phyloP scores from a whole-genome alignment of 2,113 vertebrate species.

The Nannospalax galili region DNA sequence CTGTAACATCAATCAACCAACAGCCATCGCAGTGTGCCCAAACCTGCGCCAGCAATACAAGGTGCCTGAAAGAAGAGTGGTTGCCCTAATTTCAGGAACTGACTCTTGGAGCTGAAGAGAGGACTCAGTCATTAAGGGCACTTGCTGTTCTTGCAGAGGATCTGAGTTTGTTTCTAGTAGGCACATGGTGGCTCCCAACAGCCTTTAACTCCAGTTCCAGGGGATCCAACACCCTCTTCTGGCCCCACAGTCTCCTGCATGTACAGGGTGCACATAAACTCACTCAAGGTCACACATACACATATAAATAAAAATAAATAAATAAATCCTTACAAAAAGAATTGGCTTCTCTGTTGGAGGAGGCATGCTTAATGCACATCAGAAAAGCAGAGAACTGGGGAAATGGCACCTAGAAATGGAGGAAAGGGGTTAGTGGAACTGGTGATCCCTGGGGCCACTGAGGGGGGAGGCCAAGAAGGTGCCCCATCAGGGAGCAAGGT shows the following conservation, averaged over 20 bases:
- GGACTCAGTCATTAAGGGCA: neutral
- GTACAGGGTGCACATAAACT: too few relatives aligned
- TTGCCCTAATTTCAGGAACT: neutral
- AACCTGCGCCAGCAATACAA: neutral
- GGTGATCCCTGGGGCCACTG: neutral
- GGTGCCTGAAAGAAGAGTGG: neutral
- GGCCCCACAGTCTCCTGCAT: neutral
- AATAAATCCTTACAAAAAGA: neutral
- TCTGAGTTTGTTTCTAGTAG: neutral
- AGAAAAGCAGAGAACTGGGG: neutral
- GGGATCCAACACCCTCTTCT: neutral
- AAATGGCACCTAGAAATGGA: neutral
- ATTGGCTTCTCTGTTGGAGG: neutral
- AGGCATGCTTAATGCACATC: rapidly evolving
- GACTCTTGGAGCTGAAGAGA: neutral
- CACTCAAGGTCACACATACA: neutral
- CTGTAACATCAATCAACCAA: slow-evolving; percentile 41
- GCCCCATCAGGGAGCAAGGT: neutral
- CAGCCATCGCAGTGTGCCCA: slow-evolving; percentile 13
- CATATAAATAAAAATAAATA: neutral
- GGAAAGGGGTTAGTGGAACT: neutral
- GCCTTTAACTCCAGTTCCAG: neutral
- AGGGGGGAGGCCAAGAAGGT: neutral
- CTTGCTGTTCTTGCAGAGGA: neutral
- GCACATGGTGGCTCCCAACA: neutral